Base-by-base conservation (phyloP, 2,113 vertebrate genomes). In the Ceyx cyanopectus region DNA sequence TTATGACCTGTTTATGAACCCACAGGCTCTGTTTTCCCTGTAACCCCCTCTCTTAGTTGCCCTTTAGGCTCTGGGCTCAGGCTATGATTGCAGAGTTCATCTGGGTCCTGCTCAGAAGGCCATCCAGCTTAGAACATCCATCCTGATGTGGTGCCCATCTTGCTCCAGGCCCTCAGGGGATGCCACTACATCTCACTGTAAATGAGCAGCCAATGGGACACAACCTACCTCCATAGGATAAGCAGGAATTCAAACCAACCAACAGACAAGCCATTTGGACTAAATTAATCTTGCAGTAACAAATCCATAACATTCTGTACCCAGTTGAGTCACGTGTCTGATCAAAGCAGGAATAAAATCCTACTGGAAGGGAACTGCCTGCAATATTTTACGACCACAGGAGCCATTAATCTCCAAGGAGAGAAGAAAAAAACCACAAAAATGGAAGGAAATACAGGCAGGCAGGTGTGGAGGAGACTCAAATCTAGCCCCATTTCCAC, bases 311-410 rank as follows among this genome's bases (percentile, higher is more conserved):
- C n/a, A 56, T 30, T 76, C 53, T 37, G 48, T 58, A 70, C 67
- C 54, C 2, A 0, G 27, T 11, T 77, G 67, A 90, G 82, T 82
- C 81, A 69, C 18, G 11, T 4, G 56, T 66, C 81, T 5, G 11
- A 50, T 67, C 30, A 87, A 54, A 87, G 62, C 48, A 89, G 46
- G 75, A 89, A 83, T 75, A 91, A 92, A 80, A 91, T 79, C 53
- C 74, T 74, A 29, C 30, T n/a, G 74, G 50, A 79, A 80, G 34
- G 30, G 34, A 86, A 81, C 48, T 89, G 63, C 37, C 53, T 45
- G 77, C 54, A 60, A 26, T 32, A 53, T 86, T 91, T 92, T 79
- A 91, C 2, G 14, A 30, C 41, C 54, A 23, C 27, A n/a, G 29
- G 37, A 89, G 46, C 20, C 53, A 74, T 74, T 56, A 81, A 17